Conservation (phyloP, 2,113 vertebrate species). For the Bos indicus region DNA sequence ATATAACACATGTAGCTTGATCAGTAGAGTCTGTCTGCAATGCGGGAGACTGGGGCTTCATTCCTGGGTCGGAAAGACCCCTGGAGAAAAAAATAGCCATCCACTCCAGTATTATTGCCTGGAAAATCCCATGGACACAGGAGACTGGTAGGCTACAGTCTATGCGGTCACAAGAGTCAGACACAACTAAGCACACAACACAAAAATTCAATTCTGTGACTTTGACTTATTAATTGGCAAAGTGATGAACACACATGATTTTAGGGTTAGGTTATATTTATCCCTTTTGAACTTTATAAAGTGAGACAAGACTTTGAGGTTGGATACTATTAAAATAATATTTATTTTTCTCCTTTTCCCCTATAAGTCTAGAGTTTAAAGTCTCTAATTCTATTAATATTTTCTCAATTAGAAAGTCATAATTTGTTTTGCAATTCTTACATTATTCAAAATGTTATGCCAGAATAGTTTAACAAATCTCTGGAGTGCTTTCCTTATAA, state of each 20-base stretch:
- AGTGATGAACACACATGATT: background rate
- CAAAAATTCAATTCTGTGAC: background rate
- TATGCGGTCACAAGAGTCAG: background rate
- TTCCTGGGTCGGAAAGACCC: background rate
- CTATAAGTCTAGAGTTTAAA: background rate
- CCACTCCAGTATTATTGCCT: background rate
- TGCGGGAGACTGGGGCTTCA: fast-evolving
- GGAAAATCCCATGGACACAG: background rate
- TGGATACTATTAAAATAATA: background rate
- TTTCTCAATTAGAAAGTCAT: background rate
- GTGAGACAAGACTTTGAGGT: background rate
- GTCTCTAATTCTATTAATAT: background rate
- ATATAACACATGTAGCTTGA: background rate
- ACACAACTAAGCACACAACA: background rate
- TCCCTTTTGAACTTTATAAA: background rate
- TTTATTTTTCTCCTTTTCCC: background rate
- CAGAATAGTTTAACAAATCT: background rate
- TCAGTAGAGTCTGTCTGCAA: background rate
- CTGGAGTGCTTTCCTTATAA: background rate
- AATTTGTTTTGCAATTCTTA: background rate
- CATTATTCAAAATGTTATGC: background rate
- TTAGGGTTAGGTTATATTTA: background rate
- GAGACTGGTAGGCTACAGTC: background rate
- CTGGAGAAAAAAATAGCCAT: background rate
- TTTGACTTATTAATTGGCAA: background rate